Evolutionary conservation across 92 coral and sea anemone species (phyloP).

Genomic region (Diadumene lineata): DNA sequence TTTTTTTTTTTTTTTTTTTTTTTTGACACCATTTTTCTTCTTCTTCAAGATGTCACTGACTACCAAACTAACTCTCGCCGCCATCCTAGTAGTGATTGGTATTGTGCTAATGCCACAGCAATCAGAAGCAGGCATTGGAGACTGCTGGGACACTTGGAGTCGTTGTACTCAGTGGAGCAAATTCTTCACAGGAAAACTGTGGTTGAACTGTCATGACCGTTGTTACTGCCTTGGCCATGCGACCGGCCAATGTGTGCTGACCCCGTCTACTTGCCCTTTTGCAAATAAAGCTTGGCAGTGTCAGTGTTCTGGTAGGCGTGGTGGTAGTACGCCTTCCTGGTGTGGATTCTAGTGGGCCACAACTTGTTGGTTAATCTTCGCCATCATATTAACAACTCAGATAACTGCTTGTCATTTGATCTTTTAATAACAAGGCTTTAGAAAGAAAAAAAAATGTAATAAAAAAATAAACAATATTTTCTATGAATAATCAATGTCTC

Average conservation of each 20-base stretch:
- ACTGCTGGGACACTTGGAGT: conserved; percentile 57
- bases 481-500: no score
- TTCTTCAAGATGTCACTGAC: conserved; percentile 5
- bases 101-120: background rate
- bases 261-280: conserved; percentile 41
- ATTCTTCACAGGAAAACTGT: conserved; percentile 23
- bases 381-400: background rate
- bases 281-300: conserved; percentile 49
- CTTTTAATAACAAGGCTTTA: no score
- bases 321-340: conserved; percentile 26
- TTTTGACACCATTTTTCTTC: background rate
- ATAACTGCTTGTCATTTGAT: no score
- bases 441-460: no score
- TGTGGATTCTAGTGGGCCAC: conserved; percentile 46
- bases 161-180: conserved; percentile 50
- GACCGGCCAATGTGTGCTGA: conserved; percentile 18
- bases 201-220: conserved; percentile 36
- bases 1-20: no score
- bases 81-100: background rate
- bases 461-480: no score
- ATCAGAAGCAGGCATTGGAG: conserved; percentile 15
- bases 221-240: conserved; percentile 50
- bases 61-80: background rate
- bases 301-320: conserved; percentile 39
- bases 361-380: background rate